Percentiles rank a stretch among this genome's conserved stretches.
phyloP scores from a whole-genome alignment of 2,113 vertebrate species.

The Ascaphus truei region DNA sequence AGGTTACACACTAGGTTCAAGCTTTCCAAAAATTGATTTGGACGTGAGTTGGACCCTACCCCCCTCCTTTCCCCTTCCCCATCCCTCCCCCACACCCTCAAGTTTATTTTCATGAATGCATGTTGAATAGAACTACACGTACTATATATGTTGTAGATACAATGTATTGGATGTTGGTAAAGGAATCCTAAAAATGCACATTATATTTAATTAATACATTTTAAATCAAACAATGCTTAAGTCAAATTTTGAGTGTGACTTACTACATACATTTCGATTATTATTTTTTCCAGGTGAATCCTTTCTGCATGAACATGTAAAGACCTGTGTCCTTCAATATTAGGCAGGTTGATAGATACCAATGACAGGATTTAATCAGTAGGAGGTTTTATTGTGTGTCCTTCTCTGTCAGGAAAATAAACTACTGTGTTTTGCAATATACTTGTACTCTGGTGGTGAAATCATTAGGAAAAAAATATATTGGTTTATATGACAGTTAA shows the following conservation, averaged over 20 bases:
- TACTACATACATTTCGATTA: neutral
- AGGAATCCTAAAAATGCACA: no score
- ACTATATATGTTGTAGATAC: no score
- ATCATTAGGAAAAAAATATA: slow-evolving; percentile 37
- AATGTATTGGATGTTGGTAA: no score
- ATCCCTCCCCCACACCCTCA: no score
- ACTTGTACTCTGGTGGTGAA: slow-evolving; percentile 14
- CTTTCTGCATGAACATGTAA: slow-evolving; percentile 23
- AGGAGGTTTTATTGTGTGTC: slow-evolving; percentile 28
- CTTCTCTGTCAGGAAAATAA: slow-evolving; percentile 36
- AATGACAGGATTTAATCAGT: slow-evolving; percentile 26
- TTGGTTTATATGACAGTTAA: slow-evolving; percentile 32
- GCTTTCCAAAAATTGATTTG: no score
- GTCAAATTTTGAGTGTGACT: neutral
- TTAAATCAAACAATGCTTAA: no score
- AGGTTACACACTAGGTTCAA: no score
- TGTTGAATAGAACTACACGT: no score
- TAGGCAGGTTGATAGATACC: slow-evolving; percentile 3
- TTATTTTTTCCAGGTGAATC: neutral
- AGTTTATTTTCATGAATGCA: no score
- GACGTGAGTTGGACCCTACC: no score
- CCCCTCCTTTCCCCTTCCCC: no score
- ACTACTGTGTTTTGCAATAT: slow-evolving; percentile 22
- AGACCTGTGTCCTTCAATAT: slow-evolving; percentile 25
- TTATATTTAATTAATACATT: no score